phyloP scores from a whole-genome alignment of 2,113 vertebrate species.

The Oryzias woworae region DNA sequence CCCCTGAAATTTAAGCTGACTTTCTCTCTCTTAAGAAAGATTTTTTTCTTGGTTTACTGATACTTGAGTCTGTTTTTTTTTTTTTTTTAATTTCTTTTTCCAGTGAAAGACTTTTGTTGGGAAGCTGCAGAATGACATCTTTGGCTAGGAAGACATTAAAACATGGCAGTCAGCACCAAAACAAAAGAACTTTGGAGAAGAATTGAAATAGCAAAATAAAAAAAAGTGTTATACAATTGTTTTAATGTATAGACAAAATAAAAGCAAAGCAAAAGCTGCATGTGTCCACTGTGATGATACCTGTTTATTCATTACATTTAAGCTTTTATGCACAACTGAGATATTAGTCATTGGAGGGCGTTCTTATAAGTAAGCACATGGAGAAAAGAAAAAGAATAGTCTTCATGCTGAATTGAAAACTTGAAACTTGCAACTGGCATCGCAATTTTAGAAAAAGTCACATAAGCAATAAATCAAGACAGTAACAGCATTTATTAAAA shows the following conservation, averaged over 20 bases:
- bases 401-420: too few species aligned
- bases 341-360: too few species aligned
- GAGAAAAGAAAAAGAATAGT: too few species aligned
- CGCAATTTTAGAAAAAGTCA: too few species aligned
- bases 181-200: neutral
- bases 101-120: neutral
- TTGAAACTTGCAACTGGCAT: too few species aligned
- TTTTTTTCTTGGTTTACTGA: neutral
- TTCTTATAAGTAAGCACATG: too few species aligned
- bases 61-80: neutral
- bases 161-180: neutral
- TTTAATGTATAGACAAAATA: neutral
- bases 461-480: too few species aligned
- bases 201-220: conserved; percentile 8
- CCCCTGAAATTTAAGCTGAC: conserved; percentile 1
- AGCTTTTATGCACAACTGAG: neutral
- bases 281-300: neutral
- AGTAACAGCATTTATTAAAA: too few species aligned
- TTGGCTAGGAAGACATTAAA: neutral
- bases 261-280: neutral
- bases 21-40: neutral
- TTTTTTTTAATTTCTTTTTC: neutral
- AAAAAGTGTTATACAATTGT: neutral
- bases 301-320: neutral
- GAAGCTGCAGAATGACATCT: neutral